Evolutionary conservation across 2,113 vertebrate genomes (phyloP).

Genomic region (Bubo blakistoni): DNA sequence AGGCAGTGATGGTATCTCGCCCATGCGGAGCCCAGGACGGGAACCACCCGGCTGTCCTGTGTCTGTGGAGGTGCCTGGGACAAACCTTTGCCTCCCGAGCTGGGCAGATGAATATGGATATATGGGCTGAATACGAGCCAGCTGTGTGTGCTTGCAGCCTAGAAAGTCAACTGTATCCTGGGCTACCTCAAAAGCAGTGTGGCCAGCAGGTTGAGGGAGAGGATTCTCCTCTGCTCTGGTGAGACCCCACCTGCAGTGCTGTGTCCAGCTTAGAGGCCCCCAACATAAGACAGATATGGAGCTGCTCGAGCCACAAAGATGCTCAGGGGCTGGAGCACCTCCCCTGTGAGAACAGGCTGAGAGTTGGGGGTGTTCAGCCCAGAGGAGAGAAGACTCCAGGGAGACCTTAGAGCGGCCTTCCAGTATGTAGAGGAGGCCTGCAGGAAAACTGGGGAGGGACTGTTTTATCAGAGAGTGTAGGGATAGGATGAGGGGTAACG

Average conservation of each 20-base stretch:
- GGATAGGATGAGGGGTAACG: neutral
- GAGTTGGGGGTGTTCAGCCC: neutral
- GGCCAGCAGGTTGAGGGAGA: neutral
- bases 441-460: neutral
- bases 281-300: neutral
- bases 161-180: fast-evolving
- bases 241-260: neutral
- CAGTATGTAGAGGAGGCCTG: neutral
- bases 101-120: neutral
- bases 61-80: neutral
- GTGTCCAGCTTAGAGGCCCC: neutral
- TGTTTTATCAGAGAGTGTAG: neutral
- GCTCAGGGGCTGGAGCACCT: neutral
- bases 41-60: neutral
- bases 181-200: neutral
- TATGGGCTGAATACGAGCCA: fast-evolving
- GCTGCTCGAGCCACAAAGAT: neutral
- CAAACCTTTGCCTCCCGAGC: neutral
- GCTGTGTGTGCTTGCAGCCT: fast-evolving
- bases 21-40: neutral
- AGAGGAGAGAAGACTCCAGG: neutral
- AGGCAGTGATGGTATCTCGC: neutral
- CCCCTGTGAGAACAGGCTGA: neutral
- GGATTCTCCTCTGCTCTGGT: neutral
- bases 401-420: neutral